Conservation (phyloP, 37 sponge, comb jelly and placozoan species). For the Spongia lamella region DNA sequence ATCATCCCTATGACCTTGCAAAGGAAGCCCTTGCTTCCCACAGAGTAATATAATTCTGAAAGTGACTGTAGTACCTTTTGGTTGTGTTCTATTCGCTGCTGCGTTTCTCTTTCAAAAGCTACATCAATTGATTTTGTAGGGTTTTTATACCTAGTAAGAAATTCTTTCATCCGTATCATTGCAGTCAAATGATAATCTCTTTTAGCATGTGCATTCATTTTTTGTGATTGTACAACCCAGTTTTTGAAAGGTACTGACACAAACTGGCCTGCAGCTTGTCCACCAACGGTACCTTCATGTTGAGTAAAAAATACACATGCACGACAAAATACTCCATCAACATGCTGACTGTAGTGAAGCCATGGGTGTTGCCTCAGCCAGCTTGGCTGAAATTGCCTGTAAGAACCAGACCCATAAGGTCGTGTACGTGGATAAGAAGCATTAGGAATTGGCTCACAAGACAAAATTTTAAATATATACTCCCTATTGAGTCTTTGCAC, state of each 20-base stretch:
- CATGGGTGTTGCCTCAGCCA: constrained; percentile 54
- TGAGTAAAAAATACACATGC: constrained; percentile 57
- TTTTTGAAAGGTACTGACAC: constrained; percentile 35
- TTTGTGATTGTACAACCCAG: neutral
- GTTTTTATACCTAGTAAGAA: constrained; percentile 7
- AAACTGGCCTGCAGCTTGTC: constrained; percentile 44
- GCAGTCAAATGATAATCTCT: constrained; percentile 18
- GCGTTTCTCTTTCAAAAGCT: constrained; percentile 3
- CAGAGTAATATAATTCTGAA: constrained; percentile 27
- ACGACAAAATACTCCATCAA: constrained; percentile 52
- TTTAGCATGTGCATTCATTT: neutral
- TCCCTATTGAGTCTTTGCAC: constrained; percentile 23
- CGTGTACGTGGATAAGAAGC: constrained; percentile 53
- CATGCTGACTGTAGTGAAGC: constrained; percentile 44
- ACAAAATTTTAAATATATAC: constrained; percentile 18
- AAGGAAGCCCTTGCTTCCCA: constrained; percentile 33
- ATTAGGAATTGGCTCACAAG: constrained; percentile 41
- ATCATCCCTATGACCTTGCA: constrained; percentile 41
- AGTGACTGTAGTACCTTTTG: constrained; percentile 25
- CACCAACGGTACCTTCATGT: constrained; percentile 28
- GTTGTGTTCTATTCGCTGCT: constrained; percentile 12
- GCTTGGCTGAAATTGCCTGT: constrained; percentile 52
- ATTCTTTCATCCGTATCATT: constrained; percentile 29
- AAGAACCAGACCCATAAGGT: constrained; percentile 33
- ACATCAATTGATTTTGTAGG: constrained; percentile 15